Conservation (phyloP, 2,888 invertebrate genomes). For the Apamea monoglypha region DNA sequence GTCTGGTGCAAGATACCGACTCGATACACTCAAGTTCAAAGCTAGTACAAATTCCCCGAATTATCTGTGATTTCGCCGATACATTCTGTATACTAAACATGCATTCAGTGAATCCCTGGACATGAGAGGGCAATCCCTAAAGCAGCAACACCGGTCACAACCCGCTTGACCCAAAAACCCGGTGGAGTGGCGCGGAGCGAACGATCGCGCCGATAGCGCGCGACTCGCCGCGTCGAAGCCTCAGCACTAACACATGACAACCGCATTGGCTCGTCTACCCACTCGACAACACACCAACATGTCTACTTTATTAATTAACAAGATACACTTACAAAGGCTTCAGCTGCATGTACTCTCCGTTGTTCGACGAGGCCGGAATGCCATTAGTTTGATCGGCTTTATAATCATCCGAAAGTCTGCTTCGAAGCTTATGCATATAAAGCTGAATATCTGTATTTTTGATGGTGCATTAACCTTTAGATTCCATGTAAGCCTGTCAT, state of each 20-base stretch:
- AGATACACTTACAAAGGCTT: slow-evolving; percentile 54
- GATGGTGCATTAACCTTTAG: too few relatives aligned
- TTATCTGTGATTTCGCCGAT: slow-evolving; percentile 17
- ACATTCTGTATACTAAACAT: slow-evolving; percentile 50
- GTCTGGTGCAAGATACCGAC: neutral
- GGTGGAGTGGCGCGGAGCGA: slow-evolving; percentile 75
- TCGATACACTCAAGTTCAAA: slow-evolving; percentile 23
- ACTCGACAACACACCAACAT: slow-evolving; percentile 59
- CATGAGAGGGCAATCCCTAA: slow-evolving; percentile 72
- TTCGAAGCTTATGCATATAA: neutral
- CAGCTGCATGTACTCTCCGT: slow-evolving; percentile 23
- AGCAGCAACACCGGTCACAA: slow-evolving; percentile 76
- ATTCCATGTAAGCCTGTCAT: neutral
- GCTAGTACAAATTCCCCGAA: slow-evolving; percentile 19
- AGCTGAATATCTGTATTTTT: slow-evolving; percentile 2
- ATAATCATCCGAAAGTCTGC: slow-evolving; percentile 8
- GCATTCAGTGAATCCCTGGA: slow-evolving; percentile 74
- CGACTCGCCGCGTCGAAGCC: slow-evolving; percentile 67
- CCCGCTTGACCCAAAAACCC: slow-evolving; percentile 87
- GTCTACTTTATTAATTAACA: slow-evolving; percentile 61
- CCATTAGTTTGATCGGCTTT: slow-evolving; percentile 43
- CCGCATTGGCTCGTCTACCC: slow-evolving; percentile 56
- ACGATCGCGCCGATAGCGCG: slow-evolving; percentile 85
- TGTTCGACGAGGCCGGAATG: slow-evolving; percentile 42
- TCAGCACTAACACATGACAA: slow-evolving; percentile 55